Base-by-base conservation (phyloP, 2,888 invertebrate species). In the Tubulanus polymorphus region DNA sequence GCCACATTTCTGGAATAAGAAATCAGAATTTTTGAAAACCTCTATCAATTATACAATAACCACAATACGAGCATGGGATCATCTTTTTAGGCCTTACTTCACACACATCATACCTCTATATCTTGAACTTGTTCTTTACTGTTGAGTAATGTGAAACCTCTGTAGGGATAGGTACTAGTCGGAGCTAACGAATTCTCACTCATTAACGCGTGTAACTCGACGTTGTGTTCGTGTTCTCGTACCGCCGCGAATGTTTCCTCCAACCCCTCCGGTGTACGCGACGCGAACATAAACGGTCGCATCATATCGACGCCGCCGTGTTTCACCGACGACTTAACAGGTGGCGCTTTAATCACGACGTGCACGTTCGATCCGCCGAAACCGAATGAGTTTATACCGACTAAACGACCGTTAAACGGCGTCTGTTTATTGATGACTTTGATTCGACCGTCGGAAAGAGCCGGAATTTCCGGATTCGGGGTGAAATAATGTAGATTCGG, bases 311-410 rank as follows among this genome's bases (percentile, higher is more conserved):
- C 41, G 15, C 70, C 70, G 8, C 64, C 55, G 60, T 72, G 70
- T 28, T 35, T 6, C 37, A 49, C 15, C 41, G 28, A 53, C 49
- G 35, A 32, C 10, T 48, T 55, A 57, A 66, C 56, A 26, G 54
- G 37, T 50, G 67, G 63, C 5, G 91, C 89, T 74, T 66, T 63
- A 10, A 79, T 63, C 15, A 80, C 50, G 2, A 72, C 67, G 63
- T 80, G 80, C 2, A 79, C 79, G 64, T 80, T 80, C 27, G 80
- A 78, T 53, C 99, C 99, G 60, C 97, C 97, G 81, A 97, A 97
- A 20, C 97, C 97, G 80, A 99, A 99, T 8, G 95, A 95, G 82
- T 97, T 99, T 29, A 99, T 81, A 25, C 89, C 95, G 51, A 91
- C 87, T 57, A 91, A 84, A n/a, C 95, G 95, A 49, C 95, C 95